A percentile compares a stretch with the other conserved stretches of the same genome.
These are phyloP conservation scores for Atherinomorus stipes DNA, from an alignment of 2,113 vertebrate genomes.

Conservation along the genomic window DNA sequence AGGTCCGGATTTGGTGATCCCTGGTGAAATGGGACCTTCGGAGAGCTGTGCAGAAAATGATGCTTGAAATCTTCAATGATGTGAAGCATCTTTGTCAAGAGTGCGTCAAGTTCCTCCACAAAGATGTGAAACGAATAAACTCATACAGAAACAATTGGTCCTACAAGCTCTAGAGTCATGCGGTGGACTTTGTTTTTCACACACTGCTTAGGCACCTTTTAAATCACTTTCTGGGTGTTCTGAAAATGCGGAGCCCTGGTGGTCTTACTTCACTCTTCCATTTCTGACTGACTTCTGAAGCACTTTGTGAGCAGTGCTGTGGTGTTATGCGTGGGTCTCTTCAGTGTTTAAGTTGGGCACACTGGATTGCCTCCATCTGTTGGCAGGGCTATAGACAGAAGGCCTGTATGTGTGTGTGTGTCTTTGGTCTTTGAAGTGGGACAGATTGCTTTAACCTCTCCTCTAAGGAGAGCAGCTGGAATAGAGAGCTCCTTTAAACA, in stretches of 20 bases:
- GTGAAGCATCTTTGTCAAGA: too few species aligned
- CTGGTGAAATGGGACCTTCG: too few species aligned
- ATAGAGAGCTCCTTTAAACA: slow-evolving; percentile 80
- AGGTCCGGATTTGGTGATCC: too few species aligned
- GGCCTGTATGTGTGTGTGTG: slow-evolving; percentile 43
- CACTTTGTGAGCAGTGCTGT: slow-evolving; percentile 8
- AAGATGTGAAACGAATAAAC: too few species aligned
- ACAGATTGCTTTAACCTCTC: slow-evolving; percentile 81
- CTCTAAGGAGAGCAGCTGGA: slow-evolving; percentile 77
- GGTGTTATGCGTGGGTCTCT: slow-evolving; percentile 13
- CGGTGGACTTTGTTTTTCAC: neutral
- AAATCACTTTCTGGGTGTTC: too few species aligned
- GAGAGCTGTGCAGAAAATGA: too few species aligned
- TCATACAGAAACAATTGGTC: too few species aligned
- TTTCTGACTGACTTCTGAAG: slow-evolving; percentile 12
- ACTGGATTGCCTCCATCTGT: slow-evolving; percentile 69
- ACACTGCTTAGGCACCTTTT: neutral
- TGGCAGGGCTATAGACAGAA: slow-evolving; percentile 55
- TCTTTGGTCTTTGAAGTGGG: slow-evolving; percentile 76
- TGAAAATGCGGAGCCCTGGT: too few species aligned
- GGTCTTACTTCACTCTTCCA: neutral
- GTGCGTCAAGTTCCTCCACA: too few species aligned
- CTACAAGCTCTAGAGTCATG: neutral
- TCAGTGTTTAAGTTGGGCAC: slow-evolving; percentile 49
- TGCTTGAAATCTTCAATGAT: too few species aligned